A percentile compares a stretch with the other conserved stretches of the same genome.
Evolutionary conservation across 2,888 invertebrate genomes (phyloP).

Genomic region (Lepidocyrtinus sp.): DNA sequence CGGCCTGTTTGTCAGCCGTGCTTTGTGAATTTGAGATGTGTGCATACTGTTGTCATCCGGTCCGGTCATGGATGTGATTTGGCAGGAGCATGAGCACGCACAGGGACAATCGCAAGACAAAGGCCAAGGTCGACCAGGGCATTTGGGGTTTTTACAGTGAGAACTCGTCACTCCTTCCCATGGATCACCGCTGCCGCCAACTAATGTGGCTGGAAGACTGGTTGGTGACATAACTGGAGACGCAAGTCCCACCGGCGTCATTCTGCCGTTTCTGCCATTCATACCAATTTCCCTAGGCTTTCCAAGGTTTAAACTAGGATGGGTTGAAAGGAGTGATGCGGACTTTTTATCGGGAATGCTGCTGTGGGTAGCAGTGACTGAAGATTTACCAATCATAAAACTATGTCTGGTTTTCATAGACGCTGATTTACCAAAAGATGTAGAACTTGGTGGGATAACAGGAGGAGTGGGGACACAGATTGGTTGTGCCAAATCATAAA

Average conservation of each 20-base stretch:
- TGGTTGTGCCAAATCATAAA: constrained; percentile 64
- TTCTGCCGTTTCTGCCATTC: neutral
- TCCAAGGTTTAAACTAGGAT: constrained; percentile 55
- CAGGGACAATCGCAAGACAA: constrained; percentile 46
- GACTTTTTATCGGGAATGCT: constrained; percentile 21
- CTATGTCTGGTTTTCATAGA: constrained; percentile 41
- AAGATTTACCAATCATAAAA: constrained; percentile 24
- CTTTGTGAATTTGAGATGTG: constrained; percentile 45
- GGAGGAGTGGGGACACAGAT: constrained; percentile 21
- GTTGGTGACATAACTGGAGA: neutral
- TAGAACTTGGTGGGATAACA: constrained; percentile 23
- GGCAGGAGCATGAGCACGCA: constrained; percentile 32
- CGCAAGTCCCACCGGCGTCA: neutral
- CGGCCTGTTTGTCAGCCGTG: constrained; percentile 33
- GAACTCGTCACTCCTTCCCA: neutral
- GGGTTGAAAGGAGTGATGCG: constrained; percentile 51
- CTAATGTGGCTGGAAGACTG: neutral
- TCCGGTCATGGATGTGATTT: neutral
- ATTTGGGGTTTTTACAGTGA: constrained; percentile 36
- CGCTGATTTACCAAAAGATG: constrained; percentile 19
- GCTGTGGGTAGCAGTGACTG: constrained; percentile 27
- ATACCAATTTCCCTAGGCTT: constrained; percentile 4
- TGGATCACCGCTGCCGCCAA: neutral
- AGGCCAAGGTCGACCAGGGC: constrained; percentile 45
- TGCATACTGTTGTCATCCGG: neutral